phyloP scores from a whole-genome alignment of 2,113 vertebrate genomes.

The Phoenicopterus ruber region DNA sequence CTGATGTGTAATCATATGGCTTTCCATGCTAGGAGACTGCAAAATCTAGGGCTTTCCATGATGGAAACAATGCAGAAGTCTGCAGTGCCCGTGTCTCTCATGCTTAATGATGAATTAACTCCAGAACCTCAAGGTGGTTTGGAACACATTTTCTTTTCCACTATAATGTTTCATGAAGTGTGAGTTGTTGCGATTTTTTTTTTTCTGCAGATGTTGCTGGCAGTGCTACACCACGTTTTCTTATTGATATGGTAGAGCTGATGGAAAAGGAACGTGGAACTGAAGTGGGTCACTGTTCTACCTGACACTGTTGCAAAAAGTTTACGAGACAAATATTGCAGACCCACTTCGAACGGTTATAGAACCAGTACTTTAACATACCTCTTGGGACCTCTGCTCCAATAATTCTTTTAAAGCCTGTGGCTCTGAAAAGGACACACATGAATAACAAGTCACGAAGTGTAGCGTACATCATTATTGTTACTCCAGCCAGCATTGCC shows the following conservation, averaged over 20 bases:
- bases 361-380: neutral
- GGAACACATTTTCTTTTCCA: slow-evolving; percentile 57
- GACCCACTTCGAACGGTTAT: neutral
- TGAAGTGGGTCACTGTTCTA: neutral
- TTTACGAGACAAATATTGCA: neutral
- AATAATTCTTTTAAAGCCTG: neutral
- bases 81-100: neutral
- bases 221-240: neutral
- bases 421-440: neutral
- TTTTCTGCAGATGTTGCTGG: slow-evolving; percentile 45
- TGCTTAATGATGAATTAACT: slow-evolving; percentile 24
- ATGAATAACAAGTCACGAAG: neutral
- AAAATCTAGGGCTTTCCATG: neutral
- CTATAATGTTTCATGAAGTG: slow-evolving; percentile 61
- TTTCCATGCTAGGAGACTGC: neutral
- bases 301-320: neutral
- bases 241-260: slow-evolving; percentile 4
- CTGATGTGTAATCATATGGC: neutral
- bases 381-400: neutral
- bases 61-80: slow-evolving; percentile 28
- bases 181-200: slow-evolving; percentile 13
- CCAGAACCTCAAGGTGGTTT: slow-evolving; percentile 45
- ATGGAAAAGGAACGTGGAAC: neutral
- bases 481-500: neutral
- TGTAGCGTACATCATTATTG: neutral